Base-by-base conservation (phyloP, 2,113 vertebrate species). In the Callipepla californica region DNA sequence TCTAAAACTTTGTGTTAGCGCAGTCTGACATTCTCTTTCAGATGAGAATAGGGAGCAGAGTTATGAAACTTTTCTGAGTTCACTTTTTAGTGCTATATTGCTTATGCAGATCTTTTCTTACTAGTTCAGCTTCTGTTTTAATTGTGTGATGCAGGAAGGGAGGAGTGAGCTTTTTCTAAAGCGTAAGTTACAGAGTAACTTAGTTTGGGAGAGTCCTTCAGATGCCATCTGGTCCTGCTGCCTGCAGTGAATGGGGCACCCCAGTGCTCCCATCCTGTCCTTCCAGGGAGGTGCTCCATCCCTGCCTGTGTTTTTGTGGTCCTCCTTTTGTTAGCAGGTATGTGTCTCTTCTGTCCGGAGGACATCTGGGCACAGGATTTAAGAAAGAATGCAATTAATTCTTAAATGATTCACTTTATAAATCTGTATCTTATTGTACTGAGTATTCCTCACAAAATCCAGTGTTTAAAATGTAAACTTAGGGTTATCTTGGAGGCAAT, bases 331-430 rank as follows among this genome's bases (percentile, higher is more conserved):
- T 50, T 50, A 25, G 22, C 48, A 50, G 48, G 22, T 13, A 6
- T 13, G 4, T 13, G 23, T 50, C 48, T 50, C 10, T 21, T 21
- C 21, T 23, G 48, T 50, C 48, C 22, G 23, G 12, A 25, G 22
- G 48, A 23, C 22, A 25, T 50, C 11, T 2, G 11, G 6, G 23
- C 48, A 50, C 48, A 50, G 44, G 7, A 23, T 25, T 23, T 50
- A 61, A 73, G 15, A 9, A 5, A 1, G 75, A 94, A 68, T 45
- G 66, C 5, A 86, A 77, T 42, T 47, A 55, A 69, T 23, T 85
- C 76, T 34, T 58, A 44, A 92, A 90, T 47, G 80, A 4, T 93
- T 90, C 92, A 44, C 72, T 42, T 93, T n/a, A 3, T 85, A 89
- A 92, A 22, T 34, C 34, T 23, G 13, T 61, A 22, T 14, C 34